Evolutionary conservation across 2,113 vertebrate species (phyloP), one percentile per base, ranked within the genome.

Genomic region (Pelobates fuscus): DNA sequence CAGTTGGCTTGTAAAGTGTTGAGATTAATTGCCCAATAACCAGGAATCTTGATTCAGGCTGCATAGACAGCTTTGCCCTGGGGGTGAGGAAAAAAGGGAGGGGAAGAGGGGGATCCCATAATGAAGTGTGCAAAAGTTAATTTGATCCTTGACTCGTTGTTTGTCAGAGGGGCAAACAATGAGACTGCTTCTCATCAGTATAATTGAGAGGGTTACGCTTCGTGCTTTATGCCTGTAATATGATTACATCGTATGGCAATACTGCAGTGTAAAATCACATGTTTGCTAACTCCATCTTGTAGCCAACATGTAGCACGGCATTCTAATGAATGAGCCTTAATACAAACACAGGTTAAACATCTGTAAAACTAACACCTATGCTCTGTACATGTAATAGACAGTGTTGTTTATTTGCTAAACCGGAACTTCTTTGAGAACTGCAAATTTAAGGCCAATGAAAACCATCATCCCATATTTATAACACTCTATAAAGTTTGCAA

Each of bases 51-150:
- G 72, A 75, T 67, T 59, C 72, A 46, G 63, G 54, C 63, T 59
- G 63, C 72, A 75, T 26, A 60, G 55, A 77, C 73, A 60, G 64
- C 73, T 68, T 84, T 83, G 86, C 86, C 85, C 86, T 85, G 86
- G 85, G 87, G 88, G 86, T 79, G 80, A 87, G 88, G 89, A 87
- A 88, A 87, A 86, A 88, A 87, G 84, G 86, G 75, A 61, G 85
- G 80, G 78, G 88, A 82, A 84, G 88, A 85, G 73, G 64, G 73
- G 55, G n/a, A 75, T 62, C 81, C 81, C 79, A 93, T 93, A 94
- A 95, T 95, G 92, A 93, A 94, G 92, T 92, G 90, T 86, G 91
- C 91, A 90, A 88, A 92, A 94, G 93, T 93, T 93, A 90, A 94
- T 95, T 94, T 93, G 89, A 92, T 88, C 90, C 88, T 90, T 88